Evolutionary conservation across 2,888 invertebrate species (phyloP).

Genomic region (Rutpela maculata): DNA sequence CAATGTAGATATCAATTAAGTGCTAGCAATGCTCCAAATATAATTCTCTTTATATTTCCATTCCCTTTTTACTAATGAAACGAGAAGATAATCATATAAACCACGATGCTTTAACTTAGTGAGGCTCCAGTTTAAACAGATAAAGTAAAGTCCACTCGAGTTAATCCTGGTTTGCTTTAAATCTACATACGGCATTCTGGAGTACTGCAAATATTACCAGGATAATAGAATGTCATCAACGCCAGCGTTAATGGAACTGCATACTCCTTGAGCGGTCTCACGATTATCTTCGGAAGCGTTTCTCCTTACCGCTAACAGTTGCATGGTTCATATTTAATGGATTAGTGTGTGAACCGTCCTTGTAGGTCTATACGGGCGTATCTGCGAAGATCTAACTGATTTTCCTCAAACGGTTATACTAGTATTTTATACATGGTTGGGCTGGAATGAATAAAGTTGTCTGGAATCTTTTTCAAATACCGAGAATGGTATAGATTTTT

Average conservation of each 20-base stretch:
- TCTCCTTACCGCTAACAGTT: slow-evolving; percentile 47
- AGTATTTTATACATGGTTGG: not conserved
- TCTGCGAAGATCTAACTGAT: not conserved
- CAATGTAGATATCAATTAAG: too few relatives aligned
- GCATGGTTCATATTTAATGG: slow-evolving; percentile 42
- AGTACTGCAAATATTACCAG: slow-evolving; percentile 46
- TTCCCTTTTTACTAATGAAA: not conserved
- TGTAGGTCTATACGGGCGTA: not conserved
- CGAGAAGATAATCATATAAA: slow-evolving; percentile 1
- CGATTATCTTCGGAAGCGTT: slow-evolving; percentile 48
- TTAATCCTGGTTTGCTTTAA: slow-evolving; percentile 43
- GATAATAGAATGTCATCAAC: slow-evolving; percentile 47
- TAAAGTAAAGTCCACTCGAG: slow-evolving; percentile 21
- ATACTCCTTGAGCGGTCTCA: slow-evolving; percentile 41
- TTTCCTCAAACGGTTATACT: not conserved
- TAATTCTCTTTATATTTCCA: too few relatives aligned
- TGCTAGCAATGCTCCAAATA: too few relatives aligned
- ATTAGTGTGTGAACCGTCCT: slow-evolving; percentile 47
- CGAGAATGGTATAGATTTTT: too few relatives aligned
- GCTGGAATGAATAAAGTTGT: not conserved
- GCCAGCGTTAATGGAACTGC: slow-evolving; percentile 49
- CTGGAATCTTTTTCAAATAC: too few relatives aligned
- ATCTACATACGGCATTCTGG: slow-evolving; percentile 41
- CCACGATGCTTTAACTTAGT: slow-evolving; percentile 11
- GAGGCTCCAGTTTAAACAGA: slow-evolving; percentile 18